Conservation (phyloP, 2,888 invertebrate species). For the Epistrophella euchroma region DNA sequence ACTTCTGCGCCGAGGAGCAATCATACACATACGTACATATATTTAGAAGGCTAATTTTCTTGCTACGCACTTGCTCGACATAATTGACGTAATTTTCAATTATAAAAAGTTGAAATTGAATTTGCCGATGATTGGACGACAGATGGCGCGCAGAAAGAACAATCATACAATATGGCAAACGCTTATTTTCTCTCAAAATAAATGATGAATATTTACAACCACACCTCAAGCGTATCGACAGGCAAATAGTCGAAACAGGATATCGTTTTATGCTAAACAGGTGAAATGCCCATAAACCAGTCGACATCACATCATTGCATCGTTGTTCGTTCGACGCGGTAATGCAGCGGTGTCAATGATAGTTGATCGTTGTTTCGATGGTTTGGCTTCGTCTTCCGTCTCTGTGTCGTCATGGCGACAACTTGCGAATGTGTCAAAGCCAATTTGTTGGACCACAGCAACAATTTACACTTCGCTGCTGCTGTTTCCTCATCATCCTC, state of each 20-base stretch:
- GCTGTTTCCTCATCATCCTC: slow-evolving; percentile 9
- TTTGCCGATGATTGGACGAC: background rate
- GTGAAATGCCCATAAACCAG: slow-evolving; percentile 66
- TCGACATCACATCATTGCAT: slow-evolving; percentile 8
- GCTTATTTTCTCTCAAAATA: slow-evolving; percentile 20
- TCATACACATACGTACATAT: background rate
- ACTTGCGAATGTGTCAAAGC: slow-evolving; percentile 72
- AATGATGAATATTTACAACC: slow-evolving; percentile 45
- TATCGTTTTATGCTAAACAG: slow-evolving; percentile 45
- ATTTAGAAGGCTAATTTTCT: slow-evolving; percentile 45
- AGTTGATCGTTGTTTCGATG: background rate
- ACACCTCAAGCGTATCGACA: slow-evolving; percentile 66
- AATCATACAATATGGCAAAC: slow-evolving; percentile 25
- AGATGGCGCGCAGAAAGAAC: slow-evolving; percentile 31
- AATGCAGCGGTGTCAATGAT: background rate
- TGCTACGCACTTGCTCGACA: slow-evolving; percentile 61
- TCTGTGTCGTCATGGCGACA: slow-evolving; percentile 47
- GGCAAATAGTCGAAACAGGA: slow-evolving; percentile 34
- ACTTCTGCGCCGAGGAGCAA: slow-evolving; percentile 3
- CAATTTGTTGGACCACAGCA: slow-evolving; percentile 68
- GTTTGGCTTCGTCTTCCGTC: background rate
- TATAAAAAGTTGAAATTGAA: slow-evolving; percentile 16
- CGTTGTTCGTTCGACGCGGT: background rate
- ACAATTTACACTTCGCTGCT: slow-evolving; percentile 66
- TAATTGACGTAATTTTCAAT: slow-evolving; percentile 72